Evolutionary conservation across 2,888 invertebrate species (phyloP).

Genomic region (Papilio protenor): DNA sequence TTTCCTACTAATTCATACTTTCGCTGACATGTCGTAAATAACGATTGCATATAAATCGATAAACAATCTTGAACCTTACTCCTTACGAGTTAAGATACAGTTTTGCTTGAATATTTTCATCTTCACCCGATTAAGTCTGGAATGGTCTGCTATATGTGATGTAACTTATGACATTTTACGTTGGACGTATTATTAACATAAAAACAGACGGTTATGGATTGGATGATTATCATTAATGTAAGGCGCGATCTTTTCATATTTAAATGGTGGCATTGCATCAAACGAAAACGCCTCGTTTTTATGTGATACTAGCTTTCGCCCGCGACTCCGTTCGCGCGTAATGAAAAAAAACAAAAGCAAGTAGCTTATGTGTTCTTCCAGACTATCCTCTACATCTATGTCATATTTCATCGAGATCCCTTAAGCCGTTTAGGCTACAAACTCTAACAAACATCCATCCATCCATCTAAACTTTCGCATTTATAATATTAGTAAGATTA

Average conservation of each 20-base stretch:
- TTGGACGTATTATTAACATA: conserved; percentile 34
- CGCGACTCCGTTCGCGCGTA: no score
- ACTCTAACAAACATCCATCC: no score
- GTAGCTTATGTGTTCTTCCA: no score
- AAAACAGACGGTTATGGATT: conserved; percentile 36
- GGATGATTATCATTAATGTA: conserved; percentile 39
- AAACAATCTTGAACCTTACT: conserved; percentile 11
- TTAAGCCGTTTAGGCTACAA: no score
- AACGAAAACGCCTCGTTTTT: conserved; percentile 18
- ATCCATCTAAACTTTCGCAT: no score
- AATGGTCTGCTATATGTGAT: conserved; percentile 19
- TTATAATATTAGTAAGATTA: no score
- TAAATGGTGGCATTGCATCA: conserved; percentile 37
- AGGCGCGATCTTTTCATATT: conserved; percentile 32
- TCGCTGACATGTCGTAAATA: conserved; percentile 58
- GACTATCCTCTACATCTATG: no score
- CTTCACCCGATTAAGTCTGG: neutral
- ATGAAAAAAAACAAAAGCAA: no score
- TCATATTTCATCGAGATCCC: no score
- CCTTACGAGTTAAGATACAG: neutral
- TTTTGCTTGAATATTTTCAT: neutral
- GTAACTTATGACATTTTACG: conserved; percentile 39
- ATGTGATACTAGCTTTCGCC: no score
- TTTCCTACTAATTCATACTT: conserved; percentile 54
- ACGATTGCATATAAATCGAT: conserved; percentile 12